These are phyloP conservation scores for Chrysaora quinquecirrha DNA, from an alignment of 30 jellyfish, hydroid and myxozoan genomes.

Conservation along the genomic window DNA sequence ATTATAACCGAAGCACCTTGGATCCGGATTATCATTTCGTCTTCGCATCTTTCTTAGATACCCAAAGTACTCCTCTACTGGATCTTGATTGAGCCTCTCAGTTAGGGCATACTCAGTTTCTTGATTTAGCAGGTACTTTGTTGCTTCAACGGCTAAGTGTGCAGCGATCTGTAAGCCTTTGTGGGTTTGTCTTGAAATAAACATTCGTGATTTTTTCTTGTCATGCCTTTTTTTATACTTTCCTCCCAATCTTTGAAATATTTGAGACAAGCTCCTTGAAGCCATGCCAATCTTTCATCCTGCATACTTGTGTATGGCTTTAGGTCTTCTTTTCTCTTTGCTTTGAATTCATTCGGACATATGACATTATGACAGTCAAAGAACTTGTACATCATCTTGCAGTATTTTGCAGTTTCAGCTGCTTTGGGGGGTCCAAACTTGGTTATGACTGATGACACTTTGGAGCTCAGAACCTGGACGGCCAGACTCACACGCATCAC, in stretches of 20 bases:
- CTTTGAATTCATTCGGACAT: not conserved
- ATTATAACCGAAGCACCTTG: conserved; percentile 8
- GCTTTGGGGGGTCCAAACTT: too few relatives aligned
- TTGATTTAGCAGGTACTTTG: conserved; percentile 6
- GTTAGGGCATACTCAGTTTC: conserved; percentile 33
- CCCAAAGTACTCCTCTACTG: too few relatives aligned
- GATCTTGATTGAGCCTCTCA: conserved; percentile 9
- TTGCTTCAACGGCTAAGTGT: not conserved
- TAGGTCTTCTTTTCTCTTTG: not conserved
- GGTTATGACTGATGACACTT: too few relatives aligned
- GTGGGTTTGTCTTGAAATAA: conserved; percentile 5
- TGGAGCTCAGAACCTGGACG: too few relatives aligned
- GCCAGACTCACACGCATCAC: too few relatives aligned
- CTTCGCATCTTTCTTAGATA: conserved; percentile 24
- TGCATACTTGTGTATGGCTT: not conserved
- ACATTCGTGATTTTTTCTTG: not conserved
- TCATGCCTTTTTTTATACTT: not conserved
- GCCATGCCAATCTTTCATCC: conserved; percentile 23
- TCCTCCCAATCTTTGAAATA: not conserved
- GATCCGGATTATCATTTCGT: conserved; percentile 35
- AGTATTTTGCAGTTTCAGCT: too few relatives aligned
- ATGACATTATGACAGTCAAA: too few relatives aligned
- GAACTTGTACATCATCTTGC: too few relatives aligned
- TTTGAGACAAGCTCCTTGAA: not conserved
- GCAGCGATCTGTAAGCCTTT: not conserved